phyloP scores from a whole-genome alignment of 2,797 vertebrate genomes.

The Tragelaphus oryx region DNA sequence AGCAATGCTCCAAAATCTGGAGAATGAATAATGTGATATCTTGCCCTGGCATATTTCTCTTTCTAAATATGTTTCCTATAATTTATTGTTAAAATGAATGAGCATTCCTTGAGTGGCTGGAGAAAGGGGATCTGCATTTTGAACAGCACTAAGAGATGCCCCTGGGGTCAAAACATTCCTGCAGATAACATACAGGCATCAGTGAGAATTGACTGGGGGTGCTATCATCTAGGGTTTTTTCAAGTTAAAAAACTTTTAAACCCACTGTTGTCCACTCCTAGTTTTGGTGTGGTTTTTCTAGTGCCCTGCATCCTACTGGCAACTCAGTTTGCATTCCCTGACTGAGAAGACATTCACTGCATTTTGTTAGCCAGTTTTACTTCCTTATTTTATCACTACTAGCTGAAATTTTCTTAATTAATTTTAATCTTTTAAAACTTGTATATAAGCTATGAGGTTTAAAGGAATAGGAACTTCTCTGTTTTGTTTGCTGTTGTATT shows the following conservation, averaged over 20 bases:
- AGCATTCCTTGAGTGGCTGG: background rate
- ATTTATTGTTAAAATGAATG: constrained; percentile 14
- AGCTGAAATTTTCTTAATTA: background rate
- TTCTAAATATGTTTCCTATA: constrained; percentile 36
- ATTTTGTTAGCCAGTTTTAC: background rate
- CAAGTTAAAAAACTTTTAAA: background rate
- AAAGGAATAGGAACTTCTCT: background rate
- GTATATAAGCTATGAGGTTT: background rate
- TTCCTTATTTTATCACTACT: background rate
- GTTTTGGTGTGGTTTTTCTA: background rate
- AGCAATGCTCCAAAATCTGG: background rate
- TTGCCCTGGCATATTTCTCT: background rate
- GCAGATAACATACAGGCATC: background rate
- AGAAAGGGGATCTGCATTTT: background rate
- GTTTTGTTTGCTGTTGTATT: background rate
- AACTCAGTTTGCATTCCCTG: background rate
- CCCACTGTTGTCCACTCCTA: background rate
- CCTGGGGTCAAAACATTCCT: background rate
- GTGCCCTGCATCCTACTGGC: background rate
- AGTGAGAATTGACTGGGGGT: background rate
- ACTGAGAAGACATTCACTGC: background rate
- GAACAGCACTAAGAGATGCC: background rate
- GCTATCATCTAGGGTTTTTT: background rate
- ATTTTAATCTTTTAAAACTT: background rate
- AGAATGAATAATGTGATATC: constrained; percentile 33